Percentiles rank a stretch among this genome's conserved stretches.
phyloP scores from a whole-genome alignment of 2,888 invertebrate species.

The Sthenelais limicola region DNA sequence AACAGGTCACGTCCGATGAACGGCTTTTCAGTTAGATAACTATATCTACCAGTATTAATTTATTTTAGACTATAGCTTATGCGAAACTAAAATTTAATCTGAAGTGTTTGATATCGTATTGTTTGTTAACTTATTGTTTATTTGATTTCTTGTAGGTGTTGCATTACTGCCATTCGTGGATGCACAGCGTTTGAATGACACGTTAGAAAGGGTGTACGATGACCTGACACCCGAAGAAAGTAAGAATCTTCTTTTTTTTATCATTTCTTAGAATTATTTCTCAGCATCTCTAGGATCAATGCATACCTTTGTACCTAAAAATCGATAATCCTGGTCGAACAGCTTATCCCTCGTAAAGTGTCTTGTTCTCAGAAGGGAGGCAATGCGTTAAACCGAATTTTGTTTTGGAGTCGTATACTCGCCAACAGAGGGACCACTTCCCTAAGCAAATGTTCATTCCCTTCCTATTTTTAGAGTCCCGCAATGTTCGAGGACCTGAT shows the following conservation, averaged over 20 bases:
- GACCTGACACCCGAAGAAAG: slow-evolving; percentile 88
- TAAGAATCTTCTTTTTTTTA: slow-evolving; percentile 73
- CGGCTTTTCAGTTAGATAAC: too few species aligned
- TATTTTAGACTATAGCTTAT: too few species aligned
- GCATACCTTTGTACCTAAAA: too few species aligned
- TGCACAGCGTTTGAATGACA: slow-evolving; percentile 86
- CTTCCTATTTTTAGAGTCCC: slow-evolving; percentile 57
- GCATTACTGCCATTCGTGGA: slow-evolving; percentile 98
- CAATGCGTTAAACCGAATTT: not conserved
- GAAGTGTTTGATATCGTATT: too few species aligned
- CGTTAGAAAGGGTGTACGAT: slow-evolving; percentile 85
- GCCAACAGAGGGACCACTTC: not conserved
- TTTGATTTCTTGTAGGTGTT: slow-evolving; percentile 76
- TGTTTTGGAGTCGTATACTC: not conserved
- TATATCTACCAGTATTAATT: too few species aligned
- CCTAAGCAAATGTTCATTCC: slow-evolving; percentile 19
- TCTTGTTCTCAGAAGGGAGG: not conserved
- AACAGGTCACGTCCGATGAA: too few species aligned
- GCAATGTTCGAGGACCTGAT: slow-evolving; percentile 92
- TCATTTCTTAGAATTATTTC: not conserved
- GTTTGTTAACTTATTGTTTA: not conserved
- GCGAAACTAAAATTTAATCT: too few species aligned
- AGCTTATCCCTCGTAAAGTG: not conserved
- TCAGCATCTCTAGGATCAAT: not conserved
- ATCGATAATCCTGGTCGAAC: too few species aligned